Percentiles rank a stretch among this genome's conserved stretches.
Evolutionary conservation across 2,113 vertebrate genomes (phyloP).

Genomic region (Amazona vittata): DNA sequence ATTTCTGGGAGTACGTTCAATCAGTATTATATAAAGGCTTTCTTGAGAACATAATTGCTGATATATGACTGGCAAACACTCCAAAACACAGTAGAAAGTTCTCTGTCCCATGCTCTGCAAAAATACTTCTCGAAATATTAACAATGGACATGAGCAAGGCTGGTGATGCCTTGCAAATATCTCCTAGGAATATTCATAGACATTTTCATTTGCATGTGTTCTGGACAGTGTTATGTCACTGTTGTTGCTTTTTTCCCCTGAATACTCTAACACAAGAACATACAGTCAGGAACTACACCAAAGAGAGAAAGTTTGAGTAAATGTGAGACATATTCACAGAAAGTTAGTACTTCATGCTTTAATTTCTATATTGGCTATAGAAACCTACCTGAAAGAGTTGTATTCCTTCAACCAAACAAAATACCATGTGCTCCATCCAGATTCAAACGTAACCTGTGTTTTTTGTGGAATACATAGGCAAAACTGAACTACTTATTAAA

Average conservation of each 20-base stretch:
- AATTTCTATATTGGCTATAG: background rate
- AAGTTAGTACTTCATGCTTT: background rate
- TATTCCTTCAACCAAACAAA: background rate
- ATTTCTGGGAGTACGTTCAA: background rate
- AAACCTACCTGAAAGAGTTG: background rate
- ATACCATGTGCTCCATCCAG: background rate
- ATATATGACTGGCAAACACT: background rate
- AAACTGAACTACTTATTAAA: background rate
- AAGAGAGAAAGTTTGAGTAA: background rate
- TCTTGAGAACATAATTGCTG: background rate
- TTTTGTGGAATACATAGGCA: background rate
- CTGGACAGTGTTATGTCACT: background rate
- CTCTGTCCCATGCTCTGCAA: background rate
- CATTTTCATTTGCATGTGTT: background rate
- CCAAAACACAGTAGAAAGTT: background rate
- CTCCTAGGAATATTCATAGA: background rate
- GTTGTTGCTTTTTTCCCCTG: background rate
- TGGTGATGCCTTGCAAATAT: background rate
- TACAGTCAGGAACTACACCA: fast-evolving
- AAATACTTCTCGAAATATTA: background rate
- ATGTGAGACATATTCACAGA: fast-evolving
- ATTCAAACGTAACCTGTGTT: background rate
- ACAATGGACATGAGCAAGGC: background rate
- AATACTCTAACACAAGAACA: background rate
- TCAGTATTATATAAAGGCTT: background rate